phyloP scores from a whole-genome alignment of 2,888 invertebrate genomes.

The Archips crataeganus region DNA sequence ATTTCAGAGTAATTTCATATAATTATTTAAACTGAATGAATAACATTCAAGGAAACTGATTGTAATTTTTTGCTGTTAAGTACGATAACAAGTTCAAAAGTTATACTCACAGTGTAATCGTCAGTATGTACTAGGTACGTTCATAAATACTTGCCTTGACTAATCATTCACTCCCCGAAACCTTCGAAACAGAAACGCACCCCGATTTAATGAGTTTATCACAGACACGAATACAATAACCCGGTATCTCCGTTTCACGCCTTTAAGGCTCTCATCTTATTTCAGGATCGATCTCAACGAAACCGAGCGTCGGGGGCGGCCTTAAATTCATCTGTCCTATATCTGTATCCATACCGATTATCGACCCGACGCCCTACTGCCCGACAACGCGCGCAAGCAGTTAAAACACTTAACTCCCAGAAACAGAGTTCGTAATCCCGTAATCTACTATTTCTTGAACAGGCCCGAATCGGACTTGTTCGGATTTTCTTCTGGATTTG shows the following conservation, averaged over 20 bases:
- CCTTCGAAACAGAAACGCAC: neutral
- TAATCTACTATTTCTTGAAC: conserved; percentile 58
- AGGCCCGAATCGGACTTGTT: conserved; percentile 62
- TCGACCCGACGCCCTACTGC: conserved; percentile 82
- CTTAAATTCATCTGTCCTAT: conserved; percentile 77
- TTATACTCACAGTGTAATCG: too few relatives aligned
- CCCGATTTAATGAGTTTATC: neutral
- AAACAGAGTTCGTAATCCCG: conserved; percentile 61
- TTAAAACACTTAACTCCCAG: conserved; percentile 59
- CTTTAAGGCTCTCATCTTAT: conserved; percentile 60
- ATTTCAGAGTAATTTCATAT: too few relatives aligned
- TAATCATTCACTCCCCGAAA: too few relatives aligned
- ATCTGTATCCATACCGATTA: conserved; percentile 73
- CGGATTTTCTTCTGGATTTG: conserved; percentile 46
- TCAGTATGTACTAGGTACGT: too few relatives aligned
- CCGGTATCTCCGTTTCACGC: conserved; percentile 40
- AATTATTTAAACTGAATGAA: too few relatives aligned
- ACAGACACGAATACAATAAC: conserved; percentile 34
- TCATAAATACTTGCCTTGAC: too few relatives aligned
- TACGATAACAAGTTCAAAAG: too few relatives aligned
- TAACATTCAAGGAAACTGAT: too few relatives aligned
- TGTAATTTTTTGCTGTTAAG: too few relatives aligned
- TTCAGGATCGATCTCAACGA: conserved; percentile 70
- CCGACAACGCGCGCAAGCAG: conserved; percentile 68
- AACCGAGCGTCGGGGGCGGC: conserved; percentile 69